phyloP scores from a whole-genome alignment of 35 echinoderm and acorn worm genomes.

The Ophioderma brevispina region DNA sequence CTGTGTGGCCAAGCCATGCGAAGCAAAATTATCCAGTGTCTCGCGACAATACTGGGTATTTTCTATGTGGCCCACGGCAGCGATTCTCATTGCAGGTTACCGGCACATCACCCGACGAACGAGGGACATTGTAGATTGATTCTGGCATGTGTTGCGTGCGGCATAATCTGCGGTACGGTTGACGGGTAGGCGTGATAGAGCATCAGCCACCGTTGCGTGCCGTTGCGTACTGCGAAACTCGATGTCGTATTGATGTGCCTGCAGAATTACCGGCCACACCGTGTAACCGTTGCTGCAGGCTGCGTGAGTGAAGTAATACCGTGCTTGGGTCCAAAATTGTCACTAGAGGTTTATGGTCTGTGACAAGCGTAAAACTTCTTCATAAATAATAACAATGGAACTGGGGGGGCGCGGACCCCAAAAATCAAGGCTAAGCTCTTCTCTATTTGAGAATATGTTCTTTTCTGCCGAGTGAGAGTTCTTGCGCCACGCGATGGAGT shows the following conservation, averaged over 20 bases:
- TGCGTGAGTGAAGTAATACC: conserved; percentile 35
- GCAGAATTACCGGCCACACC: conserved; percentile 48
- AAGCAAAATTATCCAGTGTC: not conserved
- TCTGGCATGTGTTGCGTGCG: not conserved
- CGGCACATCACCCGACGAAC: too few relatives aligned
- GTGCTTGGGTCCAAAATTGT: conserved; percentile 13
- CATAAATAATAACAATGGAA: conserved; percentile 60
- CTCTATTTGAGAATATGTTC: conserved; percentile 57
- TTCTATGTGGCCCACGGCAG: too few relatives aligned
- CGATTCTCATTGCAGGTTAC: too few relatives aligned
- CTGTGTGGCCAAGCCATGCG: not conserved
- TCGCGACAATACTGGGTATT: too few relatives aligned
- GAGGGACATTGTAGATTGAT: too few relatives aligned
- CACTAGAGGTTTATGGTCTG: conserved; percentile 52
- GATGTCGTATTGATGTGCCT: conserved; percentile 35
- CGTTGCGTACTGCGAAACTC: not conserved
- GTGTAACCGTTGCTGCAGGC: too few relatives aligned
- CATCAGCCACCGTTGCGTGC: conserved; percentile 46
- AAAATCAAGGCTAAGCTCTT: conserved; percentile 55
- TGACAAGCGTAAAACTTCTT: conserved; percentile 50
- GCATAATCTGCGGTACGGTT: not conserved
- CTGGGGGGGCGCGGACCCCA: conserved; percentile 48
- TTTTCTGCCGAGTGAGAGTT: conserved; percentile 40
- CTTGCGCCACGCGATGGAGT: conserved; percentile 49
- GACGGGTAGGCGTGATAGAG: not conserved